Conservation (phyloP, 1,140 invertebrate species). For the Solen grandis region DNA sequence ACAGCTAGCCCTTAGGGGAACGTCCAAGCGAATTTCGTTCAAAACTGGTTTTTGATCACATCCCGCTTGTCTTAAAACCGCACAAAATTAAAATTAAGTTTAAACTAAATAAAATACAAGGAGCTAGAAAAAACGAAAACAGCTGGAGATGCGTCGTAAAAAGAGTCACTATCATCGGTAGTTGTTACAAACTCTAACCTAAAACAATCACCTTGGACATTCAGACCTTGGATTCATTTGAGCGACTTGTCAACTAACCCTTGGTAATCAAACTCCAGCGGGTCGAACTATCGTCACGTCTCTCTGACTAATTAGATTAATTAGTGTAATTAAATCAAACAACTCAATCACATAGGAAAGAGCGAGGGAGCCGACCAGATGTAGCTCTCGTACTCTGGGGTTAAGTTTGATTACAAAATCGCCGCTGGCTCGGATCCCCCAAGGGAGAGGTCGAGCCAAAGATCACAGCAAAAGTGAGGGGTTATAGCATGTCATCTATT, state of each 20-base stretch:
- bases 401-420: conserved; percentile 56
- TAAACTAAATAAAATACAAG: too few relatives aligned
- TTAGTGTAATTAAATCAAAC: conserved; percentile 57
- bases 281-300: conserved; percentile 18
- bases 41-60: too few relatives aligned
- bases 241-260: conserved; percentile 41
- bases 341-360: conserved; percentile 30
- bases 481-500: conserved; percentile 39
- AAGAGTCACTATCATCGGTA: too few relatives aligned
- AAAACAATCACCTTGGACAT: neutral
- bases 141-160: too few relatives aligned
- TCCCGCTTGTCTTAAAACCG: too few relatives aligned
- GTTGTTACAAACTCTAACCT: too few relatives aligned
- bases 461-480: conserved; percentile 10
- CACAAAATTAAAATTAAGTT: too few relatives aligned
- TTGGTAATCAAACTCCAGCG: conserved; percentile 24
- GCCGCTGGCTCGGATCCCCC: conserved; percentile 21
- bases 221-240: conserved; percentile 14
- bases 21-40: too few relatives aligned
- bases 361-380: conserved; percentile 42
- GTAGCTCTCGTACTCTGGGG: conserved; percentile 45
- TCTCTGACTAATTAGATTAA: conserved; percentile 52
- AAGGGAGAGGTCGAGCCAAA: conserved; percentile 7
- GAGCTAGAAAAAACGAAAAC: too few relatives aligned
- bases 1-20: too few relatives aligned